phyloP scores from a whole-genome alignment of 2,113 vertebrate species.

The Ondatra zibethicus region DNA sequence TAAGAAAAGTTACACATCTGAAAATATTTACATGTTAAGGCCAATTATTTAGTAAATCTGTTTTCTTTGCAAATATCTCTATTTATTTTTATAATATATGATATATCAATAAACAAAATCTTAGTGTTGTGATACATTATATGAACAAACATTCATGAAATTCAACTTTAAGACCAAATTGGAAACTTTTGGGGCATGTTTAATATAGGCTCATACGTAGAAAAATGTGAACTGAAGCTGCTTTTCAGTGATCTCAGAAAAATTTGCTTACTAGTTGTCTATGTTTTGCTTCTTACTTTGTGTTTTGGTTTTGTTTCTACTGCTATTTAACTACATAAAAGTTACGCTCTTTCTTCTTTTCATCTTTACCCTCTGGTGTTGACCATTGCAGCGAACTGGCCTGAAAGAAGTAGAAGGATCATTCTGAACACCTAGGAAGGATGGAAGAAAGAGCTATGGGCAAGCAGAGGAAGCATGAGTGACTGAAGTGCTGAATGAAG shows the following conservation, averaged over 20 bases:
- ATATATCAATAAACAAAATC: not conserved
- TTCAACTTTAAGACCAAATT: constrained; percentile 1
- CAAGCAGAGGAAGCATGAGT: too few relatives aligned
- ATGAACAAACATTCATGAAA: not conserved
- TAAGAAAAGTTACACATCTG: constrained; percentile 1
- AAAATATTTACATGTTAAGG: constrained; percentile 75
- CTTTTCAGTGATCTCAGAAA: not conserved
- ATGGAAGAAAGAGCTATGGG: not conserved
- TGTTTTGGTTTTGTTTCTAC: not conserved
- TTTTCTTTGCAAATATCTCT: constrained; percentile 32
- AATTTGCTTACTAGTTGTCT: not conserved
- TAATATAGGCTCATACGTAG: not conserved
- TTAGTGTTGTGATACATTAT: not conserved
- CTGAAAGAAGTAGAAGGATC: not conserved
- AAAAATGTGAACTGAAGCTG: not conserved
- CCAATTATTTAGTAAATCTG: constrained; percentile 76
- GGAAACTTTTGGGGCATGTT: not conserved
- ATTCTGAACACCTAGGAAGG: not conserved
- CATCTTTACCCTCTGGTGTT: not conserved
- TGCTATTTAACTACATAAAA: not conserved
- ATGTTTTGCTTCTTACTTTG: not conserved
- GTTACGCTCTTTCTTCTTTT: not conserved
- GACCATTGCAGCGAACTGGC: not conserved
- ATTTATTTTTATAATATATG: not conserved
- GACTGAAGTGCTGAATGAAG: too few relatives aligned